These are phyloP conservation scores for Tenebrosternarchus preto DNA, from an alignment of 2,113 vertebrate genomes.

Conservation along the genomic window DNA sequence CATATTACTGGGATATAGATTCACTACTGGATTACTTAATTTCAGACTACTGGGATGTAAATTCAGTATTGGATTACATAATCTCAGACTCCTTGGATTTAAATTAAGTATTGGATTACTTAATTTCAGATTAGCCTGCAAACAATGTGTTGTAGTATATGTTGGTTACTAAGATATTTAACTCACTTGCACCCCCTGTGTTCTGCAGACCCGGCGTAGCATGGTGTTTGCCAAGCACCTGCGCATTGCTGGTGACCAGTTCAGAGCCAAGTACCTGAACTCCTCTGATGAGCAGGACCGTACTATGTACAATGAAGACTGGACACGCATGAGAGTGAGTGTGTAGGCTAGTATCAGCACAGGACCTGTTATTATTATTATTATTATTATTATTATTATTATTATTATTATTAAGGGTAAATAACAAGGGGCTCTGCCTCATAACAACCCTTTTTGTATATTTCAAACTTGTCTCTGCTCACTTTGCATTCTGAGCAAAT, in stretches of 20 bases:
- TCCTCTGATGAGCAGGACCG: conserved; percentile 82
- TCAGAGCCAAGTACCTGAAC: conserved; percentile 81
- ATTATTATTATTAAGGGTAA: not conserved
- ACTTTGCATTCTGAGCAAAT: too few species aligned
- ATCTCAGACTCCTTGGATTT: conserved; percentile 98
- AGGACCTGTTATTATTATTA: not conserved
- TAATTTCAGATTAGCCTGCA: not conserved
- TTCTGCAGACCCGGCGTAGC: conserved; percentile 85
- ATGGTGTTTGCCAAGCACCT: conserved; percentile 96
- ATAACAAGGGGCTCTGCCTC: not conserved
- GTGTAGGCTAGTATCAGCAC: too few species aligned
- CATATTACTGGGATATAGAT: too few species aligned
- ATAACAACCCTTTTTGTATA: not conserved
- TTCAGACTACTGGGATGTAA: conserved; percentile 83
- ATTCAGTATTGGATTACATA: conserved; percentile 62
- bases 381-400: not conserved
- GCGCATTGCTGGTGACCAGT: conserved; percentile 83
- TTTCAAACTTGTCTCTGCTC: too few species aligned
- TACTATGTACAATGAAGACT: conserved; percentile 85
- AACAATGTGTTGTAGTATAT: not conserved
- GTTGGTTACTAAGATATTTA: conserved; percentile 6
- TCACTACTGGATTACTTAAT: too few species aligned
- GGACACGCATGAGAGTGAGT: conserved; percentile 88
- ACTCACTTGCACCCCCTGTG: not conserved
- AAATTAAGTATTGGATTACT: conserved; percentile 66